phyloP scores from a whole-genome alignment of 2,113 vertebrate genomes.

The Paramisgurnus dabryanus region DNA sequence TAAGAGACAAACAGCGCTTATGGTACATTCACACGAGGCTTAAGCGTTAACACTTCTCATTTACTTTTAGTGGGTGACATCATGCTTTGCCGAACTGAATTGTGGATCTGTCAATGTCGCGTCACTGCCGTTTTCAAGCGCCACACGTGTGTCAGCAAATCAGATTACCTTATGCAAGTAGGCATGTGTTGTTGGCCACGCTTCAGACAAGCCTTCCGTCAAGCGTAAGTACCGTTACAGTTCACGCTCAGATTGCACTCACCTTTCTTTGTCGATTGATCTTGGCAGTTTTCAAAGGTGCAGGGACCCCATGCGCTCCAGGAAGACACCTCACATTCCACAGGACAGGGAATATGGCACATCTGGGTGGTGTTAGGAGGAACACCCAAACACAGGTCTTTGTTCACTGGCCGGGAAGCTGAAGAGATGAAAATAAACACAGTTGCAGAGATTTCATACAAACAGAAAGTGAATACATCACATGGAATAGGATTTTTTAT shows the following conservation, averaged over 20 bases:
- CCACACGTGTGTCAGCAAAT: too few relatives aligned
- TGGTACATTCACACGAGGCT: too few relatives aligned
- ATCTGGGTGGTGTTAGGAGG: constrained; percentile 87
- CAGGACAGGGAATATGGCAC: constrained; percentile 91
- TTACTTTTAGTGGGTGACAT: too few relatives aligned
- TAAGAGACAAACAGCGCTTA: too few relatives aligned
- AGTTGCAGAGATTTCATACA: background rate
- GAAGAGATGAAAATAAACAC: constrained; percentile 34
- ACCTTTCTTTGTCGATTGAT: constrained; percentile 93
- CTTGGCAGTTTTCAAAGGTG: constrained; percentile 91
- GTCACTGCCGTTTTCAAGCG: too few relatives aligned
- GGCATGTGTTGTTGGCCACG: too few relatives aligned
- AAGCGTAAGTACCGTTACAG: too few relatives aligned
- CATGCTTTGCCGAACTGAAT: too few relatives aligned
- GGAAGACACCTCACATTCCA: constrained; percentile 87
- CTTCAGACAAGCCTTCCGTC: too few relatives aligned
- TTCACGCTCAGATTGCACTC: background rate
- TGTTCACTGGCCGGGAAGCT: constrained; percentile 88
- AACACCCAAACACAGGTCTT: constrained; percentile 78
- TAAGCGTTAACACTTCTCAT: too few relatives aligned
- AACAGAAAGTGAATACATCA: background rate
- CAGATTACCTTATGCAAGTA: too few relatives aligned
- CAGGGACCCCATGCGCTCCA: constrained; percentile 98
- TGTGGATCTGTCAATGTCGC: too few relatives aligned
- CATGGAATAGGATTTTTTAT: background rate